Conservation (phyloP, 2,113 vertebrate species). For the Alaudala cheleensis region DNA sequence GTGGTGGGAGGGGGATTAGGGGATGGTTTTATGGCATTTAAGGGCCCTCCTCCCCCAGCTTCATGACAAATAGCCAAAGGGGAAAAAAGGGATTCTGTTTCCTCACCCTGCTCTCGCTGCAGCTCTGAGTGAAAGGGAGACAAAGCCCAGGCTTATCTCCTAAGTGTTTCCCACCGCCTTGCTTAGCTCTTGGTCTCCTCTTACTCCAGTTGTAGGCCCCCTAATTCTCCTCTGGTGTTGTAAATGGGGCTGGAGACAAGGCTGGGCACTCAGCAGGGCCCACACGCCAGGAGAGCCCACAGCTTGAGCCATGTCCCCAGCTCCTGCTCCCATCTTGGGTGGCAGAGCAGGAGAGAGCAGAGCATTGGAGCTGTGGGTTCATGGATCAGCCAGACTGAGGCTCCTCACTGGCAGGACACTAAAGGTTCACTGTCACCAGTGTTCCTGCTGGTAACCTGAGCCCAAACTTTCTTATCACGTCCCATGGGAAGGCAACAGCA, state of each 20-base stretch:
- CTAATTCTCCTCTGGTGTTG: background rate
- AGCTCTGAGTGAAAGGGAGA: background rate
- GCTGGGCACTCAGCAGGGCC: background rate
- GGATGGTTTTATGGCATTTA: background rate
- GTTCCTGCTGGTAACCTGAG: background rate
- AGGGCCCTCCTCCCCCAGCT: background rate
- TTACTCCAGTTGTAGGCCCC: background rate
- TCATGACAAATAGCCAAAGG: background rate
- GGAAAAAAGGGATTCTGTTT: background rate
- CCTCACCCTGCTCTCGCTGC: accelerated
- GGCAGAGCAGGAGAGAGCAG: background rate
- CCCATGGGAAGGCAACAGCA: background rate
- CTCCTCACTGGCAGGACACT: background rate
- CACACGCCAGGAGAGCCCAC: accelerated
- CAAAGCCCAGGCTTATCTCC: conserved; percentile 3
- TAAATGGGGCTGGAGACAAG: background rate
- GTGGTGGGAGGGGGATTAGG: background rate
- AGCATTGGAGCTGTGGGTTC: background rate
- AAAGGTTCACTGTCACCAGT: background rate
- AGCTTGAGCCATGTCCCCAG: background rate
- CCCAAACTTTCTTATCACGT: conserved; percentile 5
- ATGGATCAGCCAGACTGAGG: background rate
- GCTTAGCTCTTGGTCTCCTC: background rate
- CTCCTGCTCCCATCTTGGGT: background rate
- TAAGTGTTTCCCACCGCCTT: background rate